Conservation (phyloP, 30 jellyfish, hydroid and myxozoan genomes). For the Catostylus mosaicus region DNA sequence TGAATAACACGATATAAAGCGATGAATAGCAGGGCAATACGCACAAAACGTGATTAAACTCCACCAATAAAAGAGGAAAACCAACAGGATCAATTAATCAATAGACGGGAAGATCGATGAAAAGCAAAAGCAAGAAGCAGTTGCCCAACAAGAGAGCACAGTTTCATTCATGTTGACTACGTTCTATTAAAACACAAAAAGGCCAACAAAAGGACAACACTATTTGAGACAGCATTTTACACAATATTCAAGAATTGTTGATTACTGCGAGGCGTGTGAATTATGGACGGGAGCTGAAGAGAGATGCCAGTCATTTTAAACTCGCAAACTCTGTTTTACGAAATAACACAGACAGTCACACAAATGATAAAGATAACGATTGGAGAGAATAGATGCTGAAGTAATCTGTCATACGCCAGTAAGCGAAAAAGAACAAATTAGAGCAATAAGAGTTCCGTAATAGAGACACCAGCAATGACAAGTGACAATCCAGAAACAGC, state of each 20-base stretch:
- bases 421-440: too few species aligned
- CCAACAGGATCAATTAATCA: conserved; percentile 1
- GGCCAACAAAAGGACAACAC: conserved; percentile 7
- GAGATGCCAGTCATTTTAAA: conserved; percentile 9
- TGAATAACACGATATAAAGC: conserved; percentile 4
- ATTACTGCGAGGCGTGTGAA: conserved; percentile 1
- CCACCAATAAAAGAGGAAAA: conserved; percentile 3
- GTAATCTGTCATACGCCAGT: too few species aligned
- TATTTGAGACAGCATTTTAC: conserved; percentile 5
- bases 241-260: not conserved
- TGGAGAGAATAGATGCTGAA: not conserved
- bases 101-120: not conserved
- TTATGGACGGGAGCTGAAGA: not conserved
- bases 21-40: conserved; percentile 14
- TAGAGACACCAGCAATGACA: too few species aligned
- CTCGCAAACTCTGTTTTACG: not conserved
- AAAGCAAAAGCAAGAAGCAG: not conserved
- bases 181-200: not conserved
- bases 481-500: too few species aligned
- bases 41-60: conserved; percentile 3
- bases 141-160: not conserved
- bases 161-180: not conserved
- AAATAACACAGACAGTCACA: not conserved
- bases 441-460: too few species aligned
- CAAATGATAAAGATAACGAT: not conserved